Percentiles rank a stretch among this genome's conserved stretches.
Evolutionary conservation across 1,140 invertebrate genomes (phyloP).

Genomic region (Lepidotrigona ventralis): DNA sequence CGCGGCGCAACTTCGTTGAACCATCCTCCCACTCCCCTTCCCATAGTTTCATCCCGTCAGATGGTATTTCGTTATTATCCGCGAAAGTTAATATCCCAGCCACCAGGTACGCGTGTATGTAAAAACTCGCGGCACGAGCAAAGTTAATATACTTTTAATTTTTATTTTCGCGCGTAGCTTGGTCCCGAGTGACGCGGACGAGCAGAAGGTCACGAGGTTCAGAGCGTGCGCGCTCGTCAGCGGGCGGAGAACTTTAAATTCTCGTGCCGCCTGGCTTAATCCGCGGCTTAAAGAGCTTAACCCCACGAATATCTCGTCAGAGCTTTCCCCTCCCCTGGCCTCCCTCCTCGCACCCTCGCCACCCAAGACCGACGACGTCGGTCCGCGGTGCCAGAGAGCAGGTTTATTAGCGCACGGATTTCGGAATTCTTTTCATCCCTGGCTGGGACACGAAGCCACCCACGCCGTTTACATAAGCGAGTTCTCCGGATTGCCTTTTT

Average conservation of each 20-base stretch:
- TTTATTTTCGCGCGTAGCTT: slow-evolving; percentile 45
- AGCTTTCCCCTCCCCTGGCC: slow-evolving; percentile 37
- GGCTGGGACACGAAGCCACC: slow-evolving; percentile 71
- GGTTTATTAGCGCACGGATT: slow-evolving; percentile 80
- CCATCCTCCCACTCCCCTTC: too few relatives aligned
- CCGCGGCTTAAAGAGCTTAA: slow-evolving; percentile 78
- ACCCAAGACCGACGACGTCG: slow-evolving; percentile 42
- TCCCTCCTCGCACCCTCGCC: too few relatives aligned
- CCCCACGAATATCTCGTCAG: slow-evolving; percentile 80
- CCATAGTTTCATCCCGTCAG: slow-evolving; percentile 13
- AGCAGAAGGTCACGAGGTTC: neutral
- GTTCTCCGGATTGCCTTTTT: slow-evolving; percentile 81
- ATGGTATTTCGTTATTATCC: slow-evolving; percentile 37
- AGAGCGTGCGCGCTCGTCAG: slow-evolving; percentile 29
- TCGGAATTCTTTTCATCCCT: slow-evolving; percentile 80
- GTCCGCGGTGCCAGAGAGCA: slow-evolving; percentile 71
- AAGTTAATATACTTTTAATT: slow-evolving; percentile 58
- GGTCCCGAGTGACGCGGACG: neutral
- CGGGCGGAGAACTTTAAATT: slow-evolving; percentile 76
- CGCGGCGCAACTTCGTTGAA: slow-evolving; percentile 16
- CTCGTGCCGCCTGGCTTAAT: slow-evolving; percentile 76
- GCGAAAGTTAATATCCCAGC: slow-evolving; percentile 33
- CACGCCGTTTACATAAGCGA: slow-evolving; percentile 80
- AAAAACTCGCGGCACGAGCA: slow-evolving; percentile 14
- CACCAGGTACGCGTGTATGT: neutral